A percentile compares a stretch with the other conserved stretches of the same genome.
Conservation (phyloP, 1,140 invertebrate species). For the Paralvinella palmiformis region DNA sequence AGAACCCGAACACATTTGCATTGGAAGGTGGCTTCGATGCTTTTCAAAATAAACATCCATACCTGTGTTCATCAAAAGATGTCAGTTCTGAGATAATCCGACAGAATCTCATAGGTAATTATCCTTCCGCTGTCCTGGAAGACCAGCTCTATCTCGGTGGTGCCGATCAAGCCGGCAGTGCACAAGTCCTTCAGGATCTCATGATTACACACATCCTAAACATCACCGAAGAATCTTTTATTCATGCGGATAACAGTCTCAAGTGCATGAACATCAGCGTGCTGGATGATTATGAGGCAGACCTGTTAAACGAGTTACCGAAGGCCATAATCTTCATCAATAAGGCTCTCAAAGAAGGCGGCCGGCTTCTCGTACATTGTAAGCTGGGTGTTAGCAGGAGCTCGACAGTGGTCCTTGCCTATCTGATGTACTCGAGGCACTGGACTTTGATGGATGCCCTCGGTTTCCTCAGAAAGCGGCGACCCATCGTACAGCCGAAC, state of each 20-base stretch:
- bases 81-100: neutral
- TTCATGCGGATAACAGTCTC: conserved; percentile 93
- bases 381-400: conserved; percentile 44
- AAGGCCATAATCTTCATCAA: conserved; percentile 89
- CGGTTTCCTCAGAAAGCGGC: conserved; percentile 20
- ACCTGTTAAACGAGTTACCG: conserved; percentile 90
- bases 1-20: neutral
- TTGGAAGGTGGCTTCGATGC: conserved; percentile 1
- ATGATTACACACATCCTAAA: conserved; percentile 91
- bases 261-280: conserved; percentile 90
- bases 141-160: conserved; percentile 8
- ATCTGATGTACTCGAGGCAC: conserved; percentile 71
- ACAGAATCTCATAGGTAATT: neutral
- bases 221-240: conserved; percentile 92
- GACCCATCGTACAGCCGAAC: conserved; percentile 22
- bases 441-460: conserved; percentile 56
- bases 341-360: conserved; percentile 22
- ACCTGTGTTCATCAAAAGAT: neutral
- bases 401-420: conserved; percentile 40
- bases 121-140: conserved; percentile 9
- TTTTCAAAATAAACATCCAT: neutral
- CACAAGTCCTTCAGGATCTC: conserved; percentile 66
- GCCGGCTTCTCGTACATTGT: conserved; percentile 44
- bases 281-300: conserved; percentile 91
- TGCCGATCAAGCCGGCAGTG: conserved; percentile 4